Evolutionary conservation across 1,140 invertebrate genomes (phyloP).

Genomic region (Megalonaias nervosa): DNA sequence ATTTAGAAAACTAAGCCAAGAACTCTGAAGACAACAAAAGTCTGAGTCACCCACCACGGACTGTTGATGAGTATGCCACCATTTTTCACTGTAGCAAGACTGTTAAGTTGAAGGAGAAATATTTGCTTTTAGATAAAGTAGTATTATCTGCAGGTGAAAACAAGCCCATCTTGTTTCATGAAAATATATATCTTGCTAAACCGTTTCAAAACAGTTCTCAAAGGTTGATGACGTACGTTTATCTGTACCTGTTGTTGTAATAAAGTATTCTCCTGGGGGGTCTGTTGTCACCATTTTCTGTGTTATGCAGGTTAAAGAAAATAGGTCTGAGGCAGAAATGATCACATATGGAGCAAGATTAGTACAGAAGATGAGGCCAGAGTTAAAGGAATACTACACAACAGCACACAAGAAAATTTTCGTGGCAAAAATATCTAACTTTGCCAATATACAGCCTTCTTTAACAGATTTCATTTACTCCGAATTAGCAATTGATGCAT

Average conservation of each 20-base stretch:
- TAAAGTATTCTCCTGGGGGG: conserved; percentile 16
- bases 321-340: conserved; percentile 15
- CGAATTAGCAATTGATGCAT: conserved; percentile 13
- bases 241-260: conserved; percentile 23
- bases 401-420: conserved; percentile 23
- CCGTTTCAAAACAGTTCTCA: conserved; percentile 19
- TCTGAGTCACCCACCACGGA: neutral
- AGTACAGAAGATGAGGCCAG: conserved; percentile 5
- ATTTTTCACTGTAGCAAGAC: neutral
- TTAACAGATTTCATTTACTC: conserved; percentile 22
- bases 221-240: conserved; percentile 14
- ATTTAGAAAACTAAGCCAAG: conserved; percentile 9
- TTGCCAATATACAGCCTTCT: conserved; percentile 17
- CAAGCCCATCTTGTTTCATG: conserved; percentile 23
- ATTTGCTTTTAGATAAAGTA: conserved; percentile 4
- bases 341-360: conserved; percentile 18
- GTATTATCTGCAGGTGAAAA: neutral
- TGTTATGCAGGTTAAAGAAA: conserved; percentile 5
- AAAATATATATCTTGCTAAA: conserved; percentile 19
- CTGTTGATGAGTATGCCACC: conserved; percentile 14
- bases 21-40: neutral
- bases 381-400: conserved; percentile 31
- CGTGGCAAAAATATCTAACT: conserved; percentile 13
- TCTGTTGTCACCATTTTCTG: neutral
- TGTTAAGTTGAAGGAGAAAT: conserved; percentile 4